Evolutionary conservation across 2,113 vertebrate genomes (phyloP).

Genomic region (Anguilla rostrata): DNA sequence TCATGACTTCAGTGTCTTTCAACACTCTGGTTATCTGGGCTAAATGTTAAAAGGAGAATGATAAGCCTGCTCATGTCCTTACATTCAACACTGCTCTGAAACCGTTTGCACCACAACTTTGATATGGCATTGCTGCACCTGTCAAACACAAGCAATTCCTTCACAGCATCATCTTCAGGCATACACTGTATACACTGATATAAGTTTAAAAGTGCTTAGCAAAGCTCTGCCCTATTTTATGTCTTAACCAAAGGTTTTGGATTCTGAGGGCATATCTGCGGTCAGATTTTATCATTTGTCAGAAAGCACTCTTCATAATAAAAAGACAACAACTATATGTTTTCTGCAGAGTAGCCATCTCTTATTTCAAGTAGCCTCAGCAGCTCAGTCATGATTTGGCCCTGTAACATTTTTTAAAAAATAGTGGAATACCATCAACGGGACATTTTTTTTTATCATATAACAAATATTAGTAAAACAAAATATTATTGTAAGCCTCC

Average conservation of each 20-base stretch:
- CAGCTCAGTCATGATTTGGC: background rate
- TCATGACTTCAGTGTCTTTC: background rate
- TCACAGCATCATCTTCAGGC: background rate
- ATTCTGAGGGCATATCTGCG: background rate
- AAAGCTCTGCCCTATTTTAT: background rate
- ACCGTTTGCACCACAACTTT: background rate
- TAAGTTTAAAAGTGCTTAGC: background rate
- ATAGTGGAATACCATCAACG: background rate
- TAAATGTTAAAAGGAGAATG: background rate
- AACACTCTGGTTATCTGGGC: background rate
- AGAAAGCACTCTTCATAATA: background rate
- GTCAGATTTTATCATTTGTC: background rate
- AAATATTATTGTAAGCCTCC: no score
- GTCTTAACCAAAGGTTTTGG: background rate
- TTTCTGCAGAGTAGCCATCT: background rate
- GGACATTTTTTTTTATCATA: no score
- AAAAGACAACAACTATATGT: background rate
- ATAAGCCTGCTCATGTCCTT: background rate
- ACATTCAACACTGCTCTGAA: background rate
- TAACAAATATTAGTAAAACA: no score
- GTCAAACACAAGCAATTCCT: background rate
- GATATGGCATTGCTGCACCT: background rate
- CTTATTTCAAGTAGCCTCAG: background rate
- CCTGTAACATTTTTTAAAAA: background rate
- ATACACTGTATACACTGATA: background rate